Percentiles rank a stretch among this genome's conserved stretches.
These are phyloP conservation scores for Crotalus viridis DNA, from an alignment of 2,113 vertebrate species.

Conservation along the genomic window DNA sequence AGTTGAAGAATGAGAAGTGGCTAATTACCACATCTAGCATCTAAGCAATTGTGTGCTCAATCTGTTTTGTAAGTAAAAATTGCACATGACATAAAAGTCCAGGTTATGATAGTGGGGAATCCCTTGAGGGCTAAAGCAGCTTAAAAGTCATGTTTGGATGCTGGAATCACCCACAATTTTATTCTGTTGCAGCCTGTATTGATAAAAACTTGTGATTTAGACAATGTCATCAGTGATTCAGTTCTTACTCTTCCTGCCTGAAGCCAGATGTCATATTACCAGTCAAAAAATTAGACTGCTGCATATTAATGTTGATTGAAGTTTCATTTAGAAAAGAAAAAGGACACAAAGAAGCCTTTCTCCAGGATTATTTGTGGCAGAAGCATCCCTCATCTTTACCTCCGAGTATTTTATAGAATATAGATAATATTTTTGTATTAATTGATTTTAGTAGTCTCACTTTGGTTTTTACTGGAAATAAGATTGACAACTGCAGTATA, in stretches of 20 bases:
- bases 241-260: background rate
- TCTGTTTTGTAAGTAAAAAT: background rate
- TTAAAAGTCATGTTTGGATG: background rate
- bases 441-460: background rate
- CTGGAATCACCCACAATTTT: background rate
- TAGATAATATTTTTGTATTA: background rate
- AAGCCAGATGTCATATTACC: background rate
- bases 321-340: background rate
- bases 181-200: background rate
- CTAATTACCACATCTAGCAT: background rate
- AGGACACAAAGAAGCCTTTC: background rate
- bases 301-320: background rate
- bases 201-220: background rate
- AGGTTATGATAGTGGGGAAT: background rate
- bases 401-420: background rate
- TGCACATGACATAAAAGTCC: background rate
- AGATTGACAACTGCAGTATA: background rate
- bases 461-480: background rate
- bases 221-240: background rate
- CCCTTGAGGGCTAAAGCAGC: background rate
- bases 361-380: background rate
- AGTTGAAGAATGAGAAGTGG: conserved; percentile 13
- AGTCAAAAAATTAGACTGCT: background rate
- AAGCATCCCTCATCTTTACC: background rate
- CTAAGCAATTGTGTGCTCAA: conserved; percentile 17